A percentile compares a stretch with the other conserved stretches of the same genome.
Evolutionary conservation across 2,113 vertebrate species (phyloP).

Genomic region (Smithornis capensis): DNA sequence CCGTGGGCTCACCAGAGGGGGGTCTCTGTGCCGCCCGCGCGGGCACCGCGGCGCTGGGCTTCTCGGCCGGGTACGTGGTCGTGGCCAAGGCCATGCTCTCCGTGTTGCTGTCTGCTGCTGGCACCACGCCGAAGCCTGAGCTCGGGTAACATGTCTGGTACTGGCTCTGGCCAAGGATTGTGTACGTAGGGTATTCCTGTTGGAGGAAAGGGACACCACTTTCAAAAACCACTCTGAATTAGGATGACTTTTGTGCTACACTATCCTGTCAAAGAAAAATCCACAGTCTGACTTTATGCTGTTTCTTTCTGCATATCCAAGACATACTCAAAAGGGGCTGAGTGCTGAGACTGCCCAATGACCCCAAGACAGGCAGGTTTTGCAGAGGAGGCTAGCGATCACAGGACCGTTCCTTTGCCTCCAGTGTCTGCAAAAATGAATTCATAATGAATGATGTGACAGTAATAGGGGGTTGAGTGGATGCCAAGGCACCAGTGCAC

Average conservation of each 20-base stretch:
- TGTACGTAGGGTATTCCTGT: conserved; percentile 92
- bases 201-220: not conserved
- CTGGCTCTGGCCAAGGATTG: conserved; percentile 88
- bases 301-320: not conserved
- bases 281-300: not conserved
- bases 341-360: not conserved
- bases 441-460: not conserved
- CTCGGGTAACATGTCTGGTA: conserved; percentile 89
- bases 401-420: not conserved
- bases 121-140: conserved; percentile 82
- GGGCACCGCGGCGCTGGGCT: conserved; percentile 73
- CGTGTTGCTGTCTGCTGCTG: conserved; percentile 70
- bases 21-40: conserved; percentile 69
- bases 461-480: not conserved
- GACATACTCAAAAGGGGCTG: not conserved
- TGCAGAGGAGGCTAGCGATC: not conserved
- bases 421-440: not conserved
- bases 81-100: conserved; percentile 64
- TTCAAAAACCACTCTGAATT: not conserved
- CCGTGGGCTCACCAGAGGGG: conserved; percentile 60
- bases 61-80: conserved; percentile 78
- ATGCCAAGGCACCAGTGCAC: not conserved
- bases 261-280: not conserved
- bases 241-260: not conserved
- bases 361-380: not conserved